Percentiles rank a stretch among this genome's conserved stretches.
phyloP scores from a whole-genome alignment of 1,140 invertebrate genomes.

The Gerris buenoi region DNA sequence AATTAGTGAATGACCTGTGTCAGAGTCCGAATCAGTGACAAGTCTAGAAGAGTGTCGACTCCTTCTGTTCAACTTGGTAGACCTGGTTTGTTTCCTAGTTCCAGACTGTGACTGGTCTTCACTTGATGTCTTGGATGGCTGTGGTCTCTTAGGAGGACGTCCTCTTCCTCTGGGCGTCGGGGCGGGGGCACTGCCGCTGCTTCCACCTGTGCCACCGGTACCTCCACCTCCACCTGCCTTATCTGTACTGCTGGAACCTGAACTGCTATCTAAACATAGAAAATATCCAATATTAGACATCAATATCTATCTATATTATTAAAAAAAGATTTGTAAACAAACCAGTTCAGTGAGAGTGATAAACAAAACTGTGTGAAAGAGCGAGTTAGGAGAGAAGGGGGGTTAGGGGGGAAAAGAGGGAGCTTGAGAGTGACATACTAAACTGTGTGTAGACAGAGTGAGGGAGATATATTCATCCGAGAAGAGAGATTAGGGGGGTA shows the following conservation, averaged over 20 bases:
- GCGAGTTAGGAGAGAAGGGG: too few relatives aligned
- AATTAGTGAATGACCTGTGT: slow-evolving; percentile 31
- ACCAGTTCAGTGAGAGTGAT: too few relatives aligned
- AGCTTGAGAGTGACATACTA: too few relatives aligned
- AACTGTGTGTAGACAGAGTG: too few relatives aligned
- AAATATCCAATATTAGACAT: too few relatives aligned
- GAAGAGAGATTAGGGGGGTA: too few relatives aligned
- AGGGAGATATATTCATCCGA: too few relatives aligned
- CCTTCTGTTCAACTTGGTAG: slow-evolving; percentile 28
- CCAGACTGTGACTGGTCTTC: slow-evolving; percentile 7
- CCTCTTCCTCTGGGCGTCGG: slow-evolving; percentile 31
- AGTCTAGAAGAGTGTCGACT: slow-evolving; percentile 30
- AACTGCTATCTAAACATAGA: not conserved
- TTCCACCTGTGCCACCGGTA: not conserved
- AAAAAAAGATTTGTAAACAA: too few relatives aligned
- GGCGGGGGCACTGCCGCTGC: slow-evolving; percentile 13
- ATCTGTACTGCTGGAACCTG: not conserved
- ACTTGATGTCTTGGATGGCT: slow-evolving; percentile 23
- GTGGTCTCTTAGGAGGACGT: slow-evolving; percentile 19
- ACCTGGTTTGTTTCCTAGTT: slow-evolving; percentile 34
- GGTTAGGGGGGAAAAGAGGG: too few relatives aligned
- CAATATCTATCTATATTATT: too few relatives aligned
- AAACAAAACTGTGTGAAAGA: too few relatives aligned
- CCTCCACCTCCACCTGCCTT: not conserved
- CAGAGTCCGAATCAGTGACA: slow-evolving; percentile 36